Percentiles rank a stretch among this genome's conserved stretches.
Conservation (phyloP, 2,888 invertebrate species). For the Caradrina kadenii region DNA sequence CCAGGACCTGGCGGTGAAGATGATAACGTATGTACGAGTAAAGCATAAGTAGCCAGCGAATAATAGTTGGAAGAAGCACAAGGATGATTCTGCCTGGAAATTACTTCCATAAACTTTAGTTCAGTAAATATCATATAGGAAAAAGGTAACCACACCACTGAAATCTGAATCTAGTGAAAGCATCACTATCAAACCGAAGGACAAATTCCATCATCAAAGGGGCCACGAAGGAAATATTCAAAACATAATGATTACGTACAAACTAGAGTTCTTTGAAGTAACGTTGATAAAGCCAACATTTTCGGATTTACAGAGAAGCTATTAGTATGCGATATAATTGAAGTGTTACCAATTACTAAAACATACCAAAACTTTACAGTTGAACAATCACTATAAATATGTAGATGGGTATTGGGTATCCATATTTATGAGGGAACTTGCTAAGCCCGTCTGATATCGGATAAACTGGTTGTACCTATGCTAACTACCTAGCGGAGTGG, state of each 20-base stretch:
- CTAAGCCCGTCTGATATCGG: constrained; percentile 53
- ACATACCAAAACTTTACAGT: constrained; percentile 70
- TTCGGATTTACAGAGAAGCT: constrained; percentile 11
- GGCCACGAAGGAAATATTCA: neutral
- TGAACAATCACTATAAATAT: constrained; percentile 71
- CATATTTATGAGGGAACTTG: constrained; percentile 73
- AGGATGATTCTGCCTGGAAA: too few species aligned
- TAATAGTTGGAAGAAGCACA: too few species aligned
- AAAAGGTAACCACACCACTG: too few species aligned
- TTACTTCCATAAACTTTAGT: too few species aligned
- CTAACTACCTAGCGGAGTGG: constrained; percentile 4
- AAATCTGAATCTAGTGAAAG: neutral
- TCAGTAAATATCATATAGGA: too few species aligned
- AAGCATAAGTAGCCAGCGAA: too few species aligned
- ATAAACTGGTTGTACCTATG: constrained; percentile 39
- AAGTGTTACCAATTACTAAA: constrained; percentile 56
- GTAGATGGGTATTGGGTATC: constrained; percentile 66
- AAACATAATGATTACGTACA: neutral
- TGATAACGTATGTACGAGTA: too few species aligned
- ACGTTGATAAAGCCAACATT: constrained; percentile 16
- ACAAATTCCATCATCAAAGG: neutral
- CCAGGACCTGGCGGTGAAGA: too few species aligned
- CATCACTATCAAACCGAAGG: too few species aligned
- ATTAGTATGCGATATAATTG: constrained; percentile 41
- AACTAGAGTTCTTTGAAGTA: constrained; percentile 16